Evolutionary conservation across 2,888 invertebrate genomes (phyloP).

Genomic region (Lottia scabra): DNA sequence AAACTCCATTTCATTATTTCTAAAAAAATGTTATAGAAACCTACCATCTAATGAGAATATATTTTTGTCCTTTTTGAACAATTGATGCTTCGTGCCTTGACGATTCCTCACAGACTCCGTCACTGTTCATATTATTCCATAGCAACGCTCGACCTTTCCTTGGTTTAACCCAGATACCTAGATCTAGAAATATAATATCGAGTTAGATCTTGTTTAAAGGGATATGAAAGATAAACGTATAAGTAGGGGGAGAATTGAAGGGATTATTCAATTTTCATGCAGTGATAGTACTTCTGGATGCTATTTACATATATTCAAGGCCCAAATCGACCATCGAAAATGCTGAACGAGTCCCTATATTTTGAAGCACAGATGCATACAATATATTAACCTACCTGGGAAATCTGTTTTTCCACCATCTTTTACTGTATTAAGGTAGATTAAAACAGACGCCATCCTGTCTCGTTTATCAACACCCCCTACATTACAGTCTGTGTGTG

Average conservation of each 20-base stretch:
- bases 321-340: no score
- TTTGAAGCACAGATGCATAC: no score
- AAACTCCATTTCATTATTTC: no score
- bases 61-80: constrained; percentile 59
- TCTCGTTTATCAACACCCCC: constrained; percentile 51
- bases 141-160: constrained; percentile 60
- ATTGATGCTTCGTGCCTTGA: constrained; percentile 60
- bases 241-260: no score
- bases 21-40: not conserved
- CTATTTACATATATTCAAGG: no score
- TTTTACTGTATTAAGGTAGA: constrained; percentile 43
- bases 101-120: constrained; percentile 58
- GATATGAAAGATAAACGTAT: no score
- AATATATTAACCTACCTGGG: constrained; percentile 46
- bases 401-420: constrained; percentile 52
- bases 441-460: constrained; percentile 50
- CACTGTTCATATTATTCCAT: constrained; percentile 64
- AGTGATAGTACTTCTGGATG: no score
- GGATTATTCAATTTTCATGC: no score
- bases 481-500: constrained; percentile 61
- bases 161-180: constrained; percentile 64
- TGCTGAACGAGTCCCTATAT: no score
- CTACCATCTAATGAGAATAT: constrained; percentile 63
- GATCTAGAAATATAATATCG: constrained; percentile 38
- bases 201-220: no score